phyloP scores from a whole-genome alignment of 2,888 invertebrate genomes.

The Hyles lineata region DNA sequence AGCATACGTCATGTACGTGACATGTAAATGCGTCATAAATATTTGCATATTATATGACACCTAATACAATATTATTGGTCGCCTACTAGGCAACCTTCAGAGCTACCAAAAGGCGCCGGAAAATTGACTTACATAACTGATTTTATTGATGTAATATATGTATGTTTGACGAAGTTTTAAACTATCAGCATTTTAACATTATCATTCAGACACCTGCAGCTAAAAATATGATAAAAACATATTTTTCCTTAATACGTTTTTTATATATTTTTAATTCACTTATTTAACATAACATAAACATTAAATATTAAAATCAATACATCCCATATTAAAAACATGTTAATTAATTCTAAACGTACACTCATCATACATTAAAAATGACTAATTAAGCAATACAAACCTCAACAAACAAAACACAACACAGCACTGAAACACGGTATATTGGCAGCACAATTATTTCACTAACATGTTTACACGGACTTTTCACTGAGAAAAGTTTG shows the following conservation, averaged over 20 bases:
- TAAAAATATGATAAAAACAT: too few relatives aligned
- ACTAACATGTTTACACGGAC: slow-evolving; percentile 54
- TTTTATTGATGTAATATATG: slow-evolving; percentile 28
- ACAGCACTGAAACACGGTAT: slow-evolving; percentile 32
- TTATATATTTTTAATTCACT: not conserved
- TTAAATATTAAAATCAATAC: not conserved
- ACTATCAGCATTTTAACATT: not conserved
- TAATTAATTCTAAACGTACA: not conserved
- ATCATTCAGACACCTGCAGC: not conserved
- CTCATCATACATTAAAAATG: not conserved
- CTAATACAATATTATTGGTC: slow-evolving; percentile 57
- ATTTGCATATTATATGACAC: slow-evolving; percentile 50
- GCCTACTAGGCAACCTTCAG: slow-evolving; percentile 50
- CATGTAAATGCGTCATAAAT: slow-evolving; percentile 60
- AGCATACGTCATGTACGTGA: slow-evolving; percentile 29
- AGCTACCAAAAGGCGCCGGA: slow-evolving; percentile 46
- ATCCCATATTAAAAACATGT: not conserved
- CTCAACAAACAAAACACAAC: slow-evolving; percentile 31
- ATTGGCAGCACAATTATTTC: slow-evolving; percentile 19
- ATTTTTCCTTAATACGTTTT: not conserved
- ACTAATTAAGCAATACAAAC: slow-evolving; percentile 35
- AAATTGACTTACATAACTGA: slow-evolving; percentile 41
- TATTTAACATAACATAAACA: not conserved
- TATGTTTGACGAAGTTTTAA: not conserved
- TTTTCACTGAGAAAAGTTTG: slow-evolving; percentile 81